Evolutionary conservation across 2,797 vertebrate genomes (phyloP).

Genomic region (Mycteria americana): DNA sequence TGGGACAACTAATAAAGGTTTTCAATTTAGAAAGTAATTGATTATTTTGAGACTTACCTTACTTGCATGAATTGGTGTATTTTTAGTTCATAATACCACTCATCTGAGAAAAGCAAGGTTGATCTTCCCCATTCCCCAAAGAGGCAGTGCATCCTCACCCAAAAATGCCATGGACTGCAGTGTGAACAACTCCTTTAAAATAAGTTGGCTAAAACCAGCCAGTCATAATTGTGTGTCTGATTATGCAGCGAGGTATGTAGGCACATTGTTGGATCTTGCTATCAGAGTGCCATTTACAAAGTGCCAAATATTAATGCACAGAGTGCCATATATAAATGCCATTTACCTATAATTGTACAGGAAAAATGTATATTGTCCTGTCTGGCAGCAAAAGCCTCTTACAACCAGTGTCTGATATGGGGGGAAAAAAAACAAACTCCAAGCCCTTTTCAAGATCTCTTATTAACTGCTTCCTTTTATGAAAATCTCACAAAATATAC

Average conservation of each 20-base stretch:
- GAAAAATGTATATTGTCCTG: neutral
- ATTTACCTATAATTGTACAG: neutral
- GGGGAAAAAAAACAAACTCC: neutral
- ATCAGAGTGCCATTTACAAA: neutral
- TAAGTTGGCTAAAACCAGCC: neutral
- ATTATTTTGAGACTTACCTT: neutral
- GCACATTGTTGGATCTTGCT: neutral
- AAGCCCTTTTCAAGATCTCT: neutral
- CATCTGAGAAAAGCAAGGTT: neutral
- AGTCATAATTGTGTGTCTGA: neutral
- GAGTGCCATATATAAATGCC: neutral
- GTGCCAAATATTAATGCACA: no score
- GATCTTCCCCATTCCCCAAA: neutral
- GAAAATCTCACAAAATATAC: neutral
- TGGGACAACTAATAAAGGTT: neutral
- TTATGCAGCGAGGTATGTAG: neutral
- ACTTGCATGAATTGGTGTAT: neutral
- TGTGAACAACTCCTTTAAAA: neutral
- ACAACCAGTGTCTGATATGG: neutral
- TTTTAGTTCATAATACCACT: neutral
- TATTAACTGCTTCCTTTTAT: neutral
- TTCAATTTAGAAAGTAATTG: neutral
- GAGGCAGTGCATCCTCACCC: neutral
- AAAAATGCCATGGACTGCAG: neutral
- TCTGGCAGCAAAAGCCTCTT: neutral